These are phyloP conservation scores for Latheticus oryzae DNA, from an alignment of 2,888 invertebrate genomes.

Conservation along the genomic window DNA sequence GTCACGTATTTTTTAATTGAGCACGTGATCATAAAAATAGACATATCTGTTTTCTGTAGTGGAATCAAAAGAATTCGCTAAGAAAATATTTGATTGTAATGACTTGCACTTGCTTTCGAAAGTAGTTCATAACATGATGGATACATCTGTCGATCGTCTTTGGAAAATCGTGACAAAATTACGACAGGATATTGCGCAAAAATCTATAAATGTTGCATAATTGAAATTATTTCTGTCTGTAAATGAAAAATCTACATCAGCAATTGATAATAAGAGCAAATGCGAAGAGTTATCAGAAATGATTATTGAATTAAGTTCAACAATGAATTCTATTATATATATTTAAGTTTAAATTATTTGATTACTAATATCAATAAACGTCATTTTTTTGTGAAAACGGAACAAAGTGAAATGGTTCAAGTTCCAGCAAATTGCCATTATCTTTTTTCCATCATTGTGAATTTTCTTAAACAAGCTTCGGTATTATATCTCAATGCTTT, in stretches of 20 bases:
- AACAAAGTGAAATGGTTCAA: too few relatives aligned
- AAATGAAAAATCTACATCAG: conserved; percentile 14
- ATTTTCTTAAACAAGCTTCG: too few relatives aligned
- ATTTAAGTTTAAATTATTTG: neutral
- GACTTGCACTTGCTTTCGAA: conserved; percentile 21
- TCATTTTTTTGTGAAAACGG: too few relatives aligned
- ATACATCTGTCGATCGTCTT: conserved; percentile 13
- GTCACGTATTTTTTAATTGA: conserved; percentile 39
- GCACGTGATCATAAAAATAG: conserved; percentile 37
- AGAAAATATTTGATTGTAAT: conserved; percentile 2
- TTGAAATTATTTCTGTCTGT: conserved; percentile 7
- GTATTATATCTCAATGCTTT: too few relatives aligned
- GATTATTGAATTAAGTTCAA: conserved; percentile 9
- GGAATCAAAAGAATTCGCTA: conserved; percentile 2
- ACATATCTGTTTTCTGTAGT: conserved; percentile 1
- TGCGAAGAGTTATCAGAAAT: conserved; percentile 26
- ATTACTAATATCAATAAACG: neutral
- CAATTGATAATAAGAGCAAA: conserved; percentile 10
- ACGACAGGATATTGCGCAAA: conserved; percentile 6
- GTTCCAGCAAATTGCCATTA: too few relatives aligned
- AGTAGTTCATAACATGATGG: conserved; percentile 16
- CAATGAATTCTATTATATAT: too few relatives aligned
- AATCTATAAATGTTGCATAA: conserved; percentile 18
- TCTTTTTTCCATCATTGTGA: too few relatives aligned
- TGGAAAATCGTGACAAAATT: conserved; percentile 17